phyloP scores from a whole-genome alignment of 2,888 invertebrate species.

The Campaea margaritaria region DNA sequence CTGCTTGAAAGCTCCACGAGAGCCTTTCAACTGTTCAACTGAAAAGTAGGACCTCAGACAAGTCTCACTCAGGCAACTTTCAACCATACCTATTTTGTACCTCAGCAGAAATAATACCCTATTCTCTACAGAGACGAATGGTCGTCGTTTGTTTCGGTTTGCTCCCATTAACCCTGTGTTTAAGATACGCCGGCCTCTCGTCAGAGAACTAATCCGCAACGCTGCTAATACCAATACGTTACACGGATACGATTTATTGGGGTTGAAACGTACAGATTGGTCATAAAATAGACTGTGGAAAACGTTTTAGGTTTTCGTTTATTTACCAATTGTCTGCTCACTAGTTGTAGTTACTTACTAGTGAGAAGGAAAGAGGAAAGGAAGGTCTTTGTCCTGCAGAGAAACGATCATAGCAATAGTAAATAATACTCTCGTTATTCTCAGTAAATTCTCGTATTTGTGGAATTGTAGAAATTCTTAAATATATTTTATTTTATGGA shows the following conservation, averaged over 20 bases:
- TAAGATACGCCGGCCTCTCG: conserved; percentile 62
- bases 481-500: no score
- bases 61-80: conserved; percentile 10
- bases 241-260: conserved; percentile 55
- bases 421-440: no score
- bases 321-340: neutral
- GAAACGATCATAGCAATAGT: no score
- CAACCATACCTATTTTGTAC: conserved; percentile 24
- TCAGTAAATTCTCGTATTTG: no score
- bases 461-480: no score
- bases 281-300: conserved; percentile 3
- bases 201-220: conserved; percentile 57
- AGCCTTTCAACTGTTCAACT: no score
- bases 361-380: no score
- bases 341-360: no score
- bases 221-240: conserved; percentile 60
- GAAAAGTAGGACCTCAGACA: conserved; percentile 5
- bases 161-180: conserved; percentile 70
- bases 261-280: conserved; percentile 51
- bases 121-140: conserved; percentile 62
- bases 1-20: no score
- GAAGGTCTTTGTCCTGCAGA: no score
- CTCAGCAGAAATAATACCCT: conserved; percentile 24
- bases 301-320: neutral
- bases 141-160: conserved; percentile 71